Percentiles rank a stretch among this genome's conserved stretches.
Evolutionary conservation across 2,797 vertebrate genomes (phyloP).

Genomic region (Notoglanidium macrostoma): DNA sequence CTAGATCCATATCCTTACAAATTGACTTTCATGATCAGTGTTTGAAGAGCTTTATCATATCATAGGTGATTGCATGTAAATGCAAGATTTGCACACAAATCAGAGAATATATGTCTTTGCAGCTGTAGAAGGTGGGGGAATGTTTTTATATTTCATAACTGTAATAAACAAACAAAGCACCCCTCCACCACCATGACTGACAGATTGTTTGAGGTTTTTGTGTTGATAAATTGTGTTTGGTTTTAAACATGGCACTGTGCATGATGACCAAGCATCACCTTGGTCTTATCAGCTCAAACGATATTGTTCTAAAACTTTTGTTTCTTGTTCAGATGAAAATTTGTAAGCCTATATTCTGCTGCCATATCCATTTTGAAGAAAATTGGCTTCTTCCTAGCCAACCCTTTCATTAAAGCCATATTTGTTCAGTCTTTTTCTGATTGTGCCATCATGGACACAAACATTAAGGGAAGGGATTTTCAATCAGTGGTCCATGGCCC

Average conservation of each 20-base stretch:
- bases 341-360: background rate
- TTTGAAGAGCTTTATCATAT: conserved; percentile 43
- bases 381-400: background rate
- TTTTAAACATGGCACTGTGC: no score
- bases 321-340: background rate
- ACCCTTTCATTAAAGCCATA: no score
- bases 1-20: conserved; percentile 47
- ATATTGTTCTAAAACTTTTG: no score
- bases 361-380: background rate
- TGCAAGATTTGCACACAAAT: conserved; percentile 26
- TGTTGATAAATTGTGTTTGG: background rate
- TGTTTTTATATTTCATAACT: background rate
- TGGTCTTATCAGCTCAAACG: background rate
- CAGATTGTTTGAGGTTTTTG: background rate
- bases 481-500: no score
- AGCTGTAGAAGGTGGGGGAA: background rate
- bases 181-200: background rate
- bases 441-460: no score
- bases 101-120: background rate
- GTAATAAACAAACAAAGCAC: background rate
- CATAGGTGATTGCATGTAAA: conserved; percentile 24
- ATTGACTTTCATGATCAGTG: conserved; percentile 51
- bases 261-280: background rate
- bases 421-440: no score
- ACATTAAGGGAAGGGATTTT: no score